Conservation (phyloP, 2,797 vertebrate genomes). For the Spatula versicolor region DNA sequence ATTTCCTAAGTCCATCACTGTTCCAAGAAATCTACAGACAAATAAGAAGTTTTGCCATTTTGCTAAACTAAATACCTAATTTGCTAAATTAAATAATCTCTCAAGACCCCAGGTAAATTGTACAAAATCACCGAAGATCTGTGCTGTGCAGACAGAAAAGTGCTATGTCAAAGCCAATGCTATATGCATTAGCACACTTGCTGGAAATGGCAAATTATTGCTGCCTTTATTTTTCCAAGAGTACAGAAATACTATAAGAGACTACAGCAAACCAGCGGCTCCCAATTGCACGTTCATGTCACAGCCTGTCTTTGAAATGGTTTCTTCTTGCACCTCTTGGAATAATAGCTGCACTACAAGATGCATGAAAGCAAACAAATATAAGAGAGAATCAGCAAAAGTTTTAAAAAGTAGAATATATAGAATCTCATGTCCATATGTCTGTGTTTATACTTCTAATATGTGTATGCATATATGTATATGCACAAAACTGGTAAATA, state of each 20-base stretch:
- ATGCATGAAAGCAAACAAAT: background rate
- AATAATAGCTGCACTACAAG: background rate
- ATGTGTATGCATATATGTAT: background rate
- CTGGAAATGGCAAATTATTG: background rate
- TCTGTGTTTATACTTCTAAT: background rate
- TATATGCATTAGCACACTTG: background rate
- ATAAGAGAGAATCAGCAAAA: background rate
- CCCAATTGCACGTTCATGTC: background rate
- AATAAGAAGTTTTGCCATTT: background rate
- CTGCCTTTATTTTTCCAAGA: background rate
- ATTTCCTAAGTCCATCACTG: background rate
- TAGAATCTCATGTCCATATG: rapidly evolving
- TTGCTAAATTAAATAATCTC: background rate
- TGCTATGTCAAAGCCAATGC: rapidly evolving
- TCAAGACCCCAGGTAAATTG: background rate
- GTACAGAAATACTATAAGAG: background rate
- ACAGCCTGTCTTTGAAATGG: background rate
- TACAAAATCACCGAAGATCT: rapidly evolving
- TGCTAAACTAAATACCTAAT: background rate
- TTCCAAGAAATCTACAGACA: background rate
- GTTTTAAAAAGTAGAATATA: background rate
- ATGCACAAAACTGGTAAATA: background rate
- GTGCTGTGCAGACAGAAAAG: background rate
- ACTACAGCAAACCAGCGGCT: background rate
- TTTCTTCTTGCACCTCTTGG: background rate